phyloP scores from a whole-genome alignment of 2,113 vertebrate species.

The Corvus moneduloides region DNA sequence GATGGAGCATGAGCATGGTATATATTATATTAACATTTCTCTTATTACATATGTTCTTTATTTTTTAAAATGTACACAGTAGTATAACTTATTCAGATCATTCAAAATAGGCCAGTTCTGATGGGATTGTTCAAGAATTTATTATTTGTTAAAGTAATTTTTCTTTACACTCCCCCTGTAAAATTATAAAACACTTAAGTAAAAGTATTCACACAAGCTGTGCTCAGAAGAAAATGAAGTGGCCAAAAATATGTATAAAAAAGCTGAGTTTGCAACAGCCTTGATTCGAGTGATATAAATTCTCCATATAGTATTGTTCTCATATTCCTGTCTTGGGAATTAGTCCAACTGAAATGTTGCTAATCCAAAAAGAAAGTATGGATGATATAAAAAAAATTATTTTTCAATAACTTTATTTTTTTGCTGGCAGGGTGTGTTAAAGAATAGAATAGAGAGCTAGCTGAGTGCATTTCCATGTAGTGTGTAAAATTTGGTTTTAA shows the following conservation, averaged over 20 bases:
- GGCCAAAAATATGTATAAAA: constrained; percentile 32
- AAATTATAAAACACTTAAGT: constrained; percentile 14
- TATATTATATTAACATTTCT: constrained; percentile 50
- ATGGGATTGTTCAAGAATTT: neutral
- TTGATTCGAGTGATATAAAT: constrained; percentile 23
- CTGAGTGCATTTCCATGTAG: neutral
- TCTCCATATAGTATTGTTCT: constrained; percentile 25
- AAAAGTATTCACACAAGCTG: constrained; percentile 8
- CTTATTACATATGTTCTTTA: constrained; percentile 51
- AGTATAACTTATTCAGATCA: neutral
- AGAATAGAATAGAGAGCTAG: neutral
- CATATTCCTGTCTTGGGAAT: constrained; percentile 10
- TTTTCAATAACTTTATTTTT: neutral
- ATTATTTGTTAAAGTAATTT: constrained; percentile 19
- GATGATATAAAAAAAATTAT: neutral
- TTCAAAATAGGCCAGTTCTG: constrained; percentile 11
- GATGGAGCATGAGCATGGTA: constrained; percentile 71
- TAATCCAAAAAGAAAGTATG: neutral
- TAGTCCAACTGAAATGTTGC: constrained; percentile 34
- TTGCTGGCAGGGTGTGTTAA: neutral
- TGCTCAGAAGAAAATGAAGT: constrained; percentile 5
- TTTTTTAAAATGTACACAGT: neutral
- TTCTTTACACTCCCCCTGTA: constrained; percentile 29
- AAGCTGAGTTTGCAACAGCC: constrained; percentile 28
- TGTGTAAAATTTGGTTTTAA: constrained; percentile 8